Evolutionary conservation across 2,113 vertebrate species (phyloP).

Genomic region (Lagopus muta): DNA sequence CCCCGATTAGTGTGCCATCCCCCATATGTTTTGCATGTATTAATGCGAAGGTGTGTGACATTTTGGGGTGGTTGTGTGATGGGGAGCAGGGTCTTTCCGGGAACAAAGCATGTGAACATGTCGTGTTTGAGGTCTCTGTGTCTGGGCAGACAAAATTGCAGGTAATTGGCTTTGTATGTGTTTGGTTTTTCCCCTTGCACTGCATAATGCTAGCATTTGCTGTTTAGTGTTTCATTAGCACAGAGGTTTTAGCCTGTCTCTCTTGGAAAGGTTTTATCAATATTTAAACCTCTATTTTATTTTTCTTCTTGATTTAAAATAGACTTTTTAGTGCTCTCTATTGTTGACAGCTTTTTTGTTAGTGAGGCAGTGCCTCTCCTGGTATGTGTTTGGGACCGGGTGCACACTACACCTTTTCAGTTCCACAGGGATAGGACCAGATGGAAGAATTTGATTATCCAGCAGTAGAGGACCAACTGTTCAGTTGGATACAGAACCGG

Average conservation of each 20-base stretch:
- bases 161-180: conserved; percentile 59
- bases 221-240: conserved; percentile 66
- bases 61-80: background rate
- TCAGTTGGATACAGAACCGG: conserved; percentile 99
- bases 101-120: background rate
- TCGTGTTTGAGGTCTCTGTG: background rate
- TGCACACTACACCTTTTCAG: conserved; percentile 96
- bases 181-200: conserved; percentile 39
- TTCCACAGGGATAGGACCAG: conserved; percentile 97
- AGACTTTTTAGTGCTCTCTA: conserved; percentile 77
- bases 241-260: conserved; percentile 58
- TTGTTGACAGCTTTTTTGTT: conserved; percentile 89
- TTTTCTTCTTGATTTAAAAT: conserved; percentile 75
- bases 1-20: background rate
- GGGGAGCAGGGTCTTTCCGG: background rate
- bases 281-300: conserved; percentile 70
- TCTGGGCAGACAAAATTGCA: conserved; percentile 30
- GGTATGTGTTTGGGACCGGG: conserved; percentile 95
- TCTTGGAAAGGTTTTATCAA: conserved; percentile 71
- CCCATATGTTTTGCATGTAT: background rate
- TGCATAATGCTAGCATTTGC: conserved; percentile 22
- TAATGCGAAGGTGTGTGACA: rapidly evolving
- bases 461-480: conserved; percentile 99
- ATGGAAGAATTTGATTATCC: conserved; percentile 99
- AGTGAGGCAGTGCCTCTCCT: conserved; percentile 93